Conservation (phyloP, 1,140 invertebrate species). For the Bombus confusus region DNA sequence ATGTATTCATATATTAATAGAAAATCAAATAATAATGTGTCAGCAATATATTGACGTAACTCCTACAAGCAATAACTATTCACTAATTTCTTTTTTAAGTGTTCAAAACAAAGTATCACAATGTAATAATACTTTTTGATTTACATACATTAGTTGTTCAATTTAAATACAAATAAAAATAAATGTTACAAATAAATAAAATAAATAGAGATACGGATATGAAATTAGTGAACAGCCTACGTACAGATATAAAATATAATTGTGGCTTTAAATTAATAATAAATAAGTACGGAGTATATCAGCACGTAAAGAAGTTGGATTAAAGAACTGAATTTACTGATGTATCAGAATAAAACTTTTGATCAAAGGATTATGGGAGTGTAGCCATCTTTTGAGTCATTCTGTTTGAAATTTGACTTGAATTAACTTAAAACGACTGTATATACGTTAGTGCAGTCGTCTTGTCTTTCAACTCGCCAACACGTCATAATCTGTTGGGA, state of each 20-base stretch:
- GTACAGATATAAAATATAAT: conserved; percentile 17
- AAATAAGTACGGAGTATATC: conserved; percentile 59
- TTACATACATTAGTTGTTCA: not conserved
- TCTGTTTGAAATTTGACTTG: conserved; percentile 44
- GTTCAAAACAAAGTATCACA: not conserved
- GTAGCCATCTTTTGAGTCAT: conserved; percentile 19
- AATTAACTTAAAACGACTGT: conserved; percentile 61
- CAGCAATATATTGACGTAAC: not conserved
- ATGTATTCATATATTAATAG: not conserved
- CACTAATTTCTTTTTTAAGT: conserved; percentile 9
- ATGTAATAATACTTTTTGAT: not conserved
- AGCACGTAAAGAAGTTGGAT: not conserved
- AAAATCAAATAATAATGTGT: conserved; percentile 2
- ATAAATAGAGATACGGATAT: conserved; percentile 15
- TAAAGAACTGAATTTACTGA: conserved; percentile 34
- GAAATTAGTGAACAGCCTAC: conserved; percentile 48
- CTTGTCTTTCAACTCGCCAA: conserved; percentile 73
- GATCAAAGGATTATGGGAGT: conserved; percentile 9
- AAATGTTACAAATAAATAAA: conserved; percentile 21
- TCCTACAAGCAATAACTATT: conserved; percentile 33
- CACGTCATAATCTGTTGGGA: conserved; percentile 79
- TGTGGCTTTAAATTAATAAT: conserved; percentile 50
- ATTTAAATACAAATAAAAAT: not conserved
- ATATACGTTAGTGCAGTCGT: conserved; percentile 64
- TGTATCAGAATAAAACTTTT: not conserved